These are phyloP conservation scores for Steatocranus sp. DNA, from an alignment of 2,797 vertebrate genomes.

Conservation along the genomic window DNA sequence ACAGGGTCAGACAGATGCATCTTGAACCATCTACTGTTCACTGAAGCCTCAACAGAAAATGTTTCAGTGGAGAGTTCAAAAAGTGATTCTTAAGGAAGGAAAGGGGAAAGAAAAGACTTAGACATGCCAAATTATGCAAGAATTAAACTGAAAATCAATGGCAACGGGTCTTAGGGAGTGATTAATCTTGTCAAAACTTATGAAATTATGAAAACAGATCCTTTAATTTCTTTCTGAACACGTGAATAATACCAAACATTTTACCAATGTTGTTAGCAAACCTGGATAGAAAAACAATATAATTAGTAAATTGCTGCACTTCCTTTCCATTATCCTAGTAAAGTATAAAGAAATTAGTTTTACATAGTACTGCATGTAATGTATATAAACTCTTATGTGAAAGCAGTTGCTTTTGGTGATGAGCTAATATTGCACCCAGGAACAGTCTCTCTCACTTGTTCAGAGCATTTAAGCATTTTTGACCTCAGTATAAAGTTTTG, in stretches of 20 bases:
- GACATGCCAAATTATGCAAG: background rate
- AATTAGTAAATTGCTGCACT: background rate
- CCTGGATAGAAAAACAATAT: background rate
- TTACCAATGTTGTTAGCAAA: background rate
- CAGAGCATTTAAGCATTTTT: rapidly evolving
- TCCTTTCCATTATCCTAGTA: background rate
- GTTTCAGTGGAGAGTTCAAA: background rate
- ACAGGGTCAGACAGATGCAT: background rate
- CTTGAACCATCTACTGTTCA: background rate
- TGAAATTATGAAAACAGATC: background rate
- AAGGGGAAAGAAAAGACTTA: background rate
- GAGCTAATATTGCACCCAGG: rapidly evolving
- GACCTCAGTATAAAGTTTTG: background rate
- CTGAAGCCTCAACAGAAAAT: background rate
- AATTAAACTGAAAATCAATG: background rate
- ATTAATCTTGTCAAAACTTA: background rate
- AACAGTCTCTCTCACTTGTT: background rate
- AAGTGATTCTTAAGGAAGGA: background rate
- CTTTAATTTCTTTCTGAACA: background rate
- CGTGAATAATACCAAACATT: background rate
- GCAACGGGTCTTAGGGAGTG: background rate
- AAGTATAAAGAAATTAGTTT: background rate
- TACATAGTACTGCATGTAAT: background rate
- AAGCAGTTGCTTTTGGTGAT: background rate
- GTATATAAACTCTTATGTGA: background rate